Evolutionary conservation across 2,888 invertebrate genomes (phyloP).

Genomic region (Drosophila anomelani): DNA sequence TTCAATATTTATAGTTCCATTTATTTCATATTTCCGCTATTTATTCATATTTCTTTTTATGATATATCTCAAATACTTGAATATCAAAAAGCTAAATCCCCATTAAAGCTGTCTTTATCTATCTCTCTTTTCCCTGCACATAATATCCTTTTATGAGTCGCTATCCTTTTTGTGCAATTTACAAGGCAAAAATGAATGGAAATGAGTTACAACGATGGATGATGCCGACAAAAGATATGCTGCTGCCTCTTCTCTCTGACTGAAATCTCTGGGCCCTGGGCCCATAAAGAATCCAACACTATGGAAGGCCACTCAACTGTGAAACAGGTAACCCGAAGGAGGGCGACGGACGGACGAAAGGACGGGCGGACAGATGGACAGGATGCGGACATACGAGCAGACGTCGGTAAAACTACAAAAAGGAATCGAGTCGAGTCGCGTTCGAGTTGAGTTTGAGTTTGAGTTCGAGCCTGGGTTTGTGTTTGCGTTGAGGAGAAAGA

Average conservation of each 20-base stretch:
- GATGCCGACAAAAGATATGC: slow-evolving; percentile 73
- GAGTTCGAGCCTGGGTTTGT: slow-evolving; percentile 1
- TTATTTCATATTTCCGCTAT: too few relatives aligned
- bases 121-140: background rate
- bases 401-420: slow-evolving; percentile 78
- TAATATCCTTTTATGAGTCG: slow-evolving; percentile 40
- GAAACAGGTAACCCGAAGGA: slow-evolving; percentile 71
- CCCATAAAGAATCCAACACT: slow-evolving; percentile 63
- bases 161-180: slow-evolving; percentile 63
- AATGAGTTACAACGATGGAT: slow-evolving; percentile 66
- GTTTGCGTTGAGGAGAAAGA: slow-evolving; percentile 64
- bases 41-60: background rate
- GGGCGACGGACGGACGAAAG: slow-evolving; percentile 36
- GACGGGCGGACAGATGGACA: slow-evolving; percentile 55
- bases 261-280: slow-evolving; percentile 28
- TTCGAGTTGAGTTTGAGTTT: slow-evolving; percentile 27
- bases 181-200: slow-evolving; percentile 70
- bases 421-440: slow-evolving; percentile 39
- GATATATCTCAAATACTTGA: slow-evolving; percentile 1
- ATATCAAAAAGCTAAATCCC: background rate
- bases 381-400: slow-evolving; percentile 61
- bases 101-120: slow-evolving; percentile 4
- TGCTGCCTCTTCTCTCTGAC: slow-evolving; percentile 18
- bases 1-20: too few relatives aligned
- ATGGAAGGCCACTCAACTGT: slow-evolving; percentile 75